phyloP scores from a whole-genome alignment of 2,113 vertebrate species.

The Cryptoleucopteryx plumbea region DNA sequence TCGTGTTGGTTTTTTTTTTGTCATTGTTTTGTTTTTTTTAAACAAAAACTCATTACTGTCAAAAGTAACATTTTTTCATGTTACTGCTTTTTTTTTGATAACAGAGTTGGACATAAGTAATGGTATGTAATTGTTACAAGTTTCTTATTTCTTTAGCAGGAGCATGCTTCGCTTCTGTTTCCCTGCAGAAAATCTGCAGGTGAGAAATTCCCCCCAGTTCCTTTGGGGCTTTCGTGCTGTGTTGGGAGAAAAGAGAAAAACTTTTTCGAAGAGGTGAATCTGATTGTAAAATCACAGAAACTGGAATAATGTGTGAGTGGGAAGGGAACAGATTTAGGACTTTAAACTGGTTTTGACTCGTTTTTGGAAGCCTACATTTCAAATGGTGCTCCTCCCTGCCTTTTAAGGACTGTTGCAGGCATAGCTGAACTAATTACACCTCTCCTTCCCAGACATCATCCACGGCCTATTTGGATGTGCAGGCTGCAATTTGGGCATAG shows the following conservation, averaged over 20 bases:
- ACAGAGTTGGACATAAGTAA: neutral
- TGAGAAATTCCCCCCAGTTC: neutral
- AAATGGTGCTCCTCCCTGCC: accelerated
- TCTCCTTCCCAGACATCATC: neutral
- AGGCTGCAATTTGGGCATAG: neutral
- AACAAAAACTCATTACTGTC: neutral
- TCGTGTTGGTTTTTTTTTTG: too few relatives aligned
- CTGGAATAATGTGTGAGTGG: neutral
- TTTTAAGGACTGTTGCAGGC: neutral
- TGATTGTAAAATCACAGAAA: neutral
- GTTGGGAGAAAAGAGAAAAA: neutral
- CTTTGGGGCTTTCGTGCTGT: neutral
- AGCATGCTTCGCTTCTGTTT: neutral
- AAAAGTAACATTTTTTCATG: neutral
- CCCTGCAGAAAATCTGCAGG: neutral
- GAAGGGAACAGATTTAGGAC: neutral
- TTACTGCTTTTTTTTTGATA: neutral
- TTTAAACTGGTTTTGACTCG: neutral
- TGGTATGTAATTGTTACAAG: neutral
- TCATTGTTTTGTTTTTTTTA: neutral
- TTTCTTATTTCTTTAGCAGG: neutral
- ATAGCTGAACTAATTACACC: neutral
- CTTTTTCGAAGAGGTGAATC: neutral
- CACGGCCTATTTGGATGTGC: accelerated
- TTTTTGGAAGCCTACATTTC: neutral